phyloP scores from a whole-genome alignment of 2,888 invertebrate species.

The Argynnis bischoffii region DNA sequence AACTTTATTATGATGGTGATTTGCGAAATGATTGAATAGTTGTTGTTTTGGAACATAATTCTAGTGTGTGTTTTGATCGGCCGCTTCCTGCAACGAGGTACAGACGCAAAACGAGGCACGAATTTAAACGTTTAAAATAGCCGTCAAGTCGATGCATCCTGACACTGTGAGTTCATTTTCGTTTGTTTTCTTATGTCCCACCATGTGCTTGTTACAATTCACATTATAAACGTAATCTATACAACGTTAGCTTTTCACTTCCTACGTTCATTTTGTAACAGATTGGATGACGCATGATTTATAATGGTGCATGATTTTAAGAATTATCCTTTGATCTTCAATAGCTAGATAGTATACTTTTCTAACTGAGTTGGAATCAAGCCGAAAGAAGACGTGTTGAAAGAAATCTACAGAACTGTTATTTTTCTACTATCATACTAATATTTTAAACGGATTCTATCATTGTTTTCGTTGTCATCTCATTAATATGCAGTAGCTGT shows the following conservation, averaged over 20 bases:
- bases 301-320: conserved; percentile 8
- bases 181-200: conserved; percentile 33
- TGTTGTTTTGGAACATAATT: conserved; percentile 55
- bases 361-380: neutral
- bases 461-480: conserved; percentile 8
- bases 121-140: conserved; percentile 65
- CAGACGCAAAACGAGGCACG: conserved; percentile 57
- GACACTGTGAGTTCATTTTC: conserved; percentile 52
- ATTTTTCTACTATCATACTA: neutral
- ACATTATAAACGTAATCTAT: conserved; percentile 24
- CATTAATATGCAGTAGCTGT: conserved; percentile 20
- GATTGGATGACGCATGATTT: conserved; percentile 22
- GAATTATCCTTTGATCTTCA: conserved; percentile 21
- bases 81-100: conserved; percentile 60
- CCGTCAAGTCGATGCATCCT: conserved; percentile 45
- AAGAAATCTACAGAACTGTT: conserved; percentile 11
- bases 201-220: conserved; percentile 31
- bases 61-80: conserved; percentile 57
- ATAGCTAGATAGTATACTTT: neutral
- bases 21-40: conserved; percentile 26
- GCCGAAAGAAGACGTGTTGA: neutral
- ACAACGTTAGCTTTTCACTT: conserved; percentile 23
- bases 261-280: conserved; percentile 26
- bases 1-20: conserved; percentile 14
- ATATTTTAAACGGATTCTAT: conserved; percentile 1